Evolutionary conservation across 2,113 vertebrate genomes (phyloP), one percentile per base, ranked within the genome.

Genomic region (Sylvilagus bachmani): DNA sequence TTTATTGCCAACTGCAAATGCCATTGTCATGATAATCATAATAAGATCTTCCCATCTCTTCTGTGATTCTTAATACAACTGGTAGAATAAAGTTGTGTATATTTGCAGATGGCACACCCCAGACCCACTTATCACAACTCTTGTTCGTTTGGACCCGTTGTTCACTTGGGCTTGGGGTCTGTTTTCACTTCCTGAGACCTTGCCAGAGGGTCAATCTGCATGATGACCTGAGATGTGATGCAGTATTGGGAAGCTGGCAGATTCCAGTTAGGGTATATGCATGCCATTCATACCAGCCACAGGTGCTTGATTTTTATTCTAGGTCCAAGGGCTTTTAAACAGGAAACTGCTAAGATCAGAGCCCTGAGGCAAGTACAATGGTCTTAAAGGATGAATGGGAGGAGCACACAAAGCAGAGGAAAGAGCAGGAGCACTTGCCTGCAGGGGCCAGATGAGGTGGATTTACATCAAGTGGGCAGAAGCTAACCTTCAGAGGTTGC

Each of bases 11-110:
- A 84, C 92, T 92, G 70, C 62, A 83, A 36, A 90, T 80, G 89
- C 67, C 78, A 94, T 96, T 95, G 93, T 84, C 88, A 95, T 96
- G 86, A 96, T 89, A 96, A 95, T 95, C 89, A 92, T 77, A 88
- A 90, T 87, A 92, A 89, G 78, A 51, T 93, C 83, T 89, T 91
- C 87, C 74, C 19, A 49, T 88, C 70, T 78, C 58, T 69, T 80
- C 69, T 75, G 33, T 38, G 71, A 77, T 89, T 89, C 92, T 93
- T 93, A 92, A 86, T 94, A 92, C 96, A 95, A 89, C 91, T 96
- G 78, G n/a, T 94, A 66, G 89, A 67, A 62, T 69, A 49, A 86
- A 75, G 67, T 79, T 33, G 22, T 80, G 61, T 78, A 14, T 95
- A 79, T 84, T 81, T 90, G 85, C 78, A 64, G 82, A 67, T 44